These are phyloP conservation scores for Monopis laevigella DNA, from an alignment of 2,888 invertebrate genomes.

Conservation along the genomic window DNA sequence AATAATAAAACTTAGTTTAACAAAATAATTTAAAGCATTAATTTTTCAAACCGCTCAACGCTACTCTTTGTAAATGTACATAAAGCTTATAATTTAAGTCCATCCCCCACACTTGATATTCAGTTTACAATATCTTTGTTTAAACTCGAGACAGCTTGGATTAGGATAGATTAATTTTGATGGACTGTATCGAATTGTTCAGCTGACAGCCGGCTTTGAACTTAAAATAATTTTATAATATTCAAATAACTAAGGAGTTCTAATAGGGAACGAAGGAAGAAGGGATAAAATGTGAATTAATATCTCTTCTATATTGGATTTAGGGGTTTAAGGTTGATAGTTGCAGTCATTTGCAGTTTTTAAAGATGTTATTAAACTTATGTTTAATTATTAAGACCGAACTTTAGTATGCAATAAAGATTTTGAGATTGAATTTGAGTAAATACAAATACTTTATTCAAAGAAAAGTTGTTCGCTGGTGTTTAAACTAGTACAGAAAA, in stretches of 20 bases:
- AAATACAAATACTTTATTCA: too few species aligned
- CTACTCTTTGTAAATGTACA: neutral
- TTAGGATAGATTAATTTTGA: conserved; percentile 65
- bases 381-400: too few species aligned
- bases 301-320: neutral
- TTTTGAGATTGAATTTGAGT: too few species aligned
- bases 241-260: conserved; percentile 21
- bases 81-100: neutral
- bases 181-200: conserved; percentile 60
- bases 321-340: conserved; percentile 1
- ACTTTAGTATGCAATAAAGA: too few species aligned
- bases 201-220: conserved; percentile 52
- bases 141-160: conserved; percentile 54
- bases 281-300: conserved; percentile 10
- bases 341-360: neutral
- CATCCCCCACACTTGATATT: conserved; percentile 37
- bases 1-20: too few species aligned
- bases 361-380: too few species aligned
- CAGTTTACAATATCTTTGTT: conserved; percentile 60
- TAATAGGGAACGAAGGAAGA: conserved; percentile 4
- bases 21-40: neutral
- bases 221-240: conserved; percentile 53
- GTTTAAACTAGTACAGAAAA: too few species aligned
- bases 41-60: neutral
- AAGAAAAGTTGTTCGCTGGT: too few species aligned